Base-by-base conservation (phyloP, 2,113 vertebrate species). In the Tautogolabrus adspersus region DNA sequence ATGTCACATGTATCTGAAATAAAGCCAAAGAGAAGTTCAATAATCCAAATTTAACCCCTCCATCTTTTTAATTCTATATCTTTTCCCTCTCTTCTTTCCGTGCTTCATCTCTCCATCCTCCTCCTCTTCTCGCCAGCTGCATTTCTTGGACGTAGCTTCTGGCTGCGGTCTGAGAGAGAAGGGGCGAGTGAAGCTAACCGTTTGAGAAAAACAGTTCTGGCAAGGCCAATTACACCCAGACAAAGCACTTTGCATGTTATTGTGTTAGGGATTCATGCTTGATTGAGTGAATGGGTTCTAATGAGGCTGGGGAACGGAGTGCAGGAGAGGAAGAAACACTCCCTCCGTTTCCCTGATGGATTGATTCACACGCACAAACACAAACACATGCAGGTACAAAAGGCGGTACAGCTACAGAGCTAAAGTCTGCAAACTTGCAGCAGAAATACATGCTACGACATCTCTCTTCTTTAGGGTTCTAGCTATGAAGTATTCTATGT, bases 221-320 rank as follows among this genome's bases (percentile, higher is more conserved):
- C 82, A 82, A 89, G 87, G 88, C 89, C 88, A 92, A 93, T 91
- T 92, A 88, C 85, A 87, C 77, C 77, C 88, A 90, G 84, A 92
- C 92, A 92, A 91, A 91, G 84, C 92, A 89, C 87, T 91, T 87
- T 89, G 90, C 89, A 87, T 91, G 92, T 91, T 90, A 88, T 93
- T 92, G 88, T 91, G 90, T 89, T 88, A 83, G 80, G 74, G 84
- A 90, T 89, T 92, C 87, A 92, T 83, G 90, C 87, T 87, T 93
- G 90, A 92, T 89, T 93, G 90, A 90, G 88, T 87, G 92, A 93
- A 91, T 89, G 85, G 87, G 68, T 89, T 87, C 90, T 92, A 92
- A 92, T 89, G 92, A 91, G 92, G 72, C 87, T 78, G 66, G 92
- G 88, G 88, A 90, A 86, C 40, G 59, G 75, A 63, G 37, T 23